A percentile compares a stretch with the other conserved stretches of the same genome.
These are phyloP conservation scores for Poeciliopsis turrubarensis DNA, from an alignment of 2,113 vertebrate species.

Conservation along the genomic window DNA sequence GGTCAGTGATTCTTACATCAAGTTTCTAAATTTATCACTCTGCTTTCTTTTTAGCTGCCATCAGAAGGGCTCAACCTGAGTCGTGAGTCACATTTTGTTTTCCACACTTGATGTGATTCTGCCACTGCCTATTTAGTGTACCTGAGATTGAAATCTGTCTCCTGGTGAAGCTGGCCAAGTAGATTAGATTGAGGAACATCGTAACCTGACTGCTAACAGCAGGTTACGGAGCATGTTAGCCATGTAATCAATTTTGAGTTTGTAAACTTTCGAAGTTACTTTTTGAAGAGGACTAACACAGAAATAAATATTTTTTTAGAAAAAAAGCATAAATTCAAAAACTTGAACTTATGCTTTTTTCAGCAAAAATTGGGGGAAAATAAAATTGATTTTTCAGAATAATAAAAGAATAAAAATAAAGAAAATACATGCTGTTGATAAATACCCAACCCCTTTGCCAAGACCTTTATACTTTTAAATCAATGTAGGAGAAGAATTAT, in stretches of 20 bases:
- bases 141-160: constrained; percentile 9
- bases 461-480: background rate
- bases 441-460: background rate
- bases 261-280: background rate
- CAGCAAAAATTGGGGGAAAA: background rate
- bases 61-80: background rate
- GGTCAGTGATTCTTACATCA: constrained; percentile 4
- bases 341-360: too few relatives aligned
- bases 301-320: too few relatives aligned
- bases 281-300: background rate
- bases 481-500: constrained; percentile 43
- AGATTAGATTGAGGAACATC: constrained; percentile 3
- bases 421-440: background rate
- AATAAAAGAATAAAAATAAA: background rate
- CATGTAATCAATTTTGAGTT: background rate
- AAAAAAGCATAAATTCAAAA: too few relatives aligned
- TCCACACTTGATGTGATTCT: constrained; percentile 19
- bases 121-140: constrained; percentile 1
- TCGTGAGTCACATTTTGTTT: constrained; percentile 3
- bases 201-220: background rate
- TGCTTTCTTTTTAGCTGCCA: constrained; percentile 19
- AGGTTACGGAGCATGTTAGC: background rate
- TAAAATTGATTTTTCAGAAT: background rate
- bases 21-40: constrained; percentile 21
- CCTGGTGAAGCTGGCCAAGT: background rate